These are phyloP conservation scores for Gambusia holbrooki DNA, from an alignment of 2,113 vertebrate genomes.

Conservation along the genomic window DNA sequence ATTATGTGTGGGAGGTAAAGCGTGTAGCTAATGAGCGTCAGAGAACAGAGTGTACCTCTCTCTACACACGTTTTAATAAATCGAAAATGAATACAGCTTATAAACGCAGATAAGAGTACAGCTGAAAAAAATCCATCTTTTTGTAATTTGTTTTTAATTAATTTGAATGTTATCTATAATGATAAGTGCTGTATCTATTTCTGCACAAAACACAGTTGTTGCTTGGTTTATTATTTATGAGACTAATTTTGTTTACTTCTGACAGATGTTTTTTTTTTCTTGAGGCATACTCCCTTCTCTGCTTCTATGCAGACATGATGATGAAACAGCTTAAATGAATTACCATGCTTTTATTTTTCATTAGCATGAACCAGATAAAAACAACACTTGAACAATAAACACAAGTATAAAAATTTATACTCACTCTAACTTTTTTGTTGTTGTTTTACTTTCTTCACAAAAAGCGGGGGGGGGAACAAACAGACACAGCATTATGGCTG, in stretches of 20 bases:
- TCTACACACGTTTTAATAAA: slow-evolving; percentile 21
- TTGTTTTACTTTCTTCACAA: background rate
- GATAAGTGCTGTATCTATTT: background rate
- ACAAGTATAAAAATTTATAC: background rate
- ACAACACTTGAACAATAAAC: slow-evolving; percentile 3
- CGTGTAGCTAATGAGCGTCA: background rate
- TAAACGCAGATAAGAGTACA: background rate
- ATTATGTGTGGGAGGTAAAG: background rate
- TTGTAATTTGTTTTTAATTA: background rate
- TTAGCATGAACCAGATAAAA: slow-evolving; percentile 21
- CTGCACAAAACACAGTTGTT: slow-evolving; percentile 14
- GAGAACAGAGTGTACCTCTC: slow-evolving; percentile 20
- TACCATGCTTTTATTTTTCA: slow-evolving; percentile 20
- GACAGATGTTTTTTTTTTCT: background rate
- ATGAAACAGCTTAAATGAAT: slow-evolving; percentile 30
- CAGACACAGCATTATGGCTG: too few species aligned
- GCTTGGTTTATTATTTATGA: slow-evolving; percentile 14
- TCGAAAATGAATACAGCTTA: slow-evolving; percentile 2
- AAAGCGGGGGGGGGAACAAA: too few species aligned
- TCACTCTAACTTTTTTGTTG: background rate
- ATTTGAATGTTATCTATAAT: background rate
- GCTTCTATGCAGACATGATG: slow-evolving; percentile 17
- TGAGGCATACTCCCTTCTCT: slow-evolving; percentile 7
- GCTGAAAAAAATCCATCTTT: background rate
- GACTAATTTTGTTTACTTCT: slow-evolving; percentile 4